Conservation (phyloP, 2,797 vertebrate genomes). For the Salarias fasciatus region DNA sequence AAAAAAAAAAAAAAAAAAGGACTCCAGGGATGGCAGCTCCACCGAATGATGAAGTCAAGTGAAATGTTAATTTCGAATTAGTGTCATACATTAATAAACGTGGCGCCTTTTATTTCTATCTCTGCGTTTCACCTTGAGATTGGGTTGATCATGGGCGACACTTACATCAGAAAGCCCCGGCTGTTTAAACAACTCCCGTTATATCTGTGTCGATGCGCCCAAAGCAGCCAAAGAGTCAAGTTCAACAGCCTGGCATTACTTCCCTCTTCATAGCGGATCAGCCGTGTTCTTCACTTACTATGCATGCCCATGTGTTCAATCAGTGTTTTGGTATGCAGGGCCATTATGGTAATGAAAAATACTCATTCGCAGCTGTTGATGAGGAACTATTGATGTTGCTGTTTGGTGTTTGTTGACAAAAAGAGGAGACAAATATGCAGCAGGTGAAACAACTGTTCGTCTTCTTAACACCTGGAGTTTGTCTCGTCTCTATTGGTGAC, state of each 20-base stretch:
- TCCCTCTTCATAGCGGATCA: slow-evolving; percentile 48
- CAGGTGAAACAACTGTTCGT: slow-evolving; percentile 36
- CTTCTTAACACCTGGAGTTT: not conserved
- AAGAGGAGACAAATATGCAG: slow-evolving; percentile 29
- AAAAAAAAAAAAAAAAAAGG: no score
- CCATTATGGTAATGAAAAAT: slow-evolving; percentile 68
- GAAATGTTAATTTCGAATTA: slow-evolving; percentile 79
- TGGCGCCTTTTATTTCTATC: slow-evolving; percentile 69
- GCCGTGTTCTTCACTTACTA: slow-evolving; percentile 49
- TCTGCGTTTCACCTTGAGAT: slow-evolving; percentile 72
- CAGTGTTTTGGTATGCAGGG: slow-evolving; percentile 53
- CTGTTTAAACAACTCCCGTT: slow-evolving; percentile 59
- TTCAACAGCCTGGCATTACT: slow-evolving; percentile 53
- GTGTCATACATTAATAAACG: slow-evolving; percentile 73
- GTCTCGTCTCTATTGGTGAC: not conserved
- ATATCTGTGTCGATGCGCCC: slow-evolving; percentile 58
- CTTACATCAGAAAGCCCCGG: slow-evolving; percentile 62
- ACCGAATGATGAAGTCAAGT: slow-evolving; percentile 71
- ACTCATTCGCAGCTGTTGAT: slow-evolving; percentile 58
- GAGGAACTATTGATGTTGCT: slow-evolving; percentile 48
- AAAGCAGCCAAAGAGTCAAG: slow-evolving; percentile 58
- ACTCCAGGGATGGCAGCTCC: slow-evolving; percentile 62
- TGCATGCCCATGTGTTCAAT: slow-evolving; percentile 59
- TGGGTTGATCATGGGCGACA: slow-evolving; percentile 58
- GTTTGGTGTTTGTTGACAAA: slow-evolving; percentile 50